These are phyloP conservation scores for Tetrapedia diversipes DNA, from an alignment of 2,888 invertebrate genomes.

Conservation along the genomic window DNA sequence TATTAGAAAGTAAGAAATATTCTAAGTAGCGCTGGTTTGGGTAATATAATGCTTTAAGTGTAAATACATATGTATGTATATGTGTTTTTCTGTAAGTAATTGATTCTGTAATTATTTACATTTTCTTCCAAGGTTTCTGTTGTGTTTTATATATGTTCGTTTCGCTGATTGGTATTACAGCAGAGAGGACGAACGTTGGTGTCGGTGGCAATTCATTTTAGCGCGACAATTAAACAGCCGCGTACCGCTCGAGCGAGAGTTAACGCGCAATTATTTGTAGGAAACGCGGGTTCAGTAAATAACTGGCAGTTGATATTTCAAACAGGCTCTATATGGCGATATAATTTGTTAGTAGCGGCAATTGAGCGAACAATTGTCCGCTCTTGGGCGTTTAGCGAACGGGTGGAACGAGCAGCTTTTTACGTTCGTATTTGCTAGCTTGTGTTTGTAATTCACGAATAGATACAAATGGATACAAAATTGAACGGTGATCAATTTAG, in stretches of 20 bases:
- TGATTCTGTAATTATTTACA: too few species aligned
- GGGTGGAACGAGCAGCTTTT: neutral
- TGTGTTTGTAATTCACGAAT: neutral
- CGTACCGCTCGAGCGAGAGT: neutral
- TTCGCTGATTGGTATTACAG: neutral
- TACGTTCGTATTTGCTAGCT: neutral
- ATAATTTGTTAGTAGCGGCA: slow-evolving; percentile 23
- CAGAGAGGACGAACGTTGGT: neutral
- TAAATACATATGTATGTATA: too few species aligned
- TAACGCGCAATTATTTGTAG: slow-evolving; percentile 30
- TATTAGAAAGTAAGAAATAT: too few species aligned
- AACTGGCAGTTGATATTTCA: slow-evolving; percentile 21
- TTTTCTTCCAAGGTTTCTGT: too few species aligned
- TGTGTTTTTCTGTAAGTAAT: too few species aligned
- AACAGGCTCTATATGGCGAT: slow-evolving; percentile 13
- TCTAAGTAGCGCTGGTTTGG: too few species aligned
- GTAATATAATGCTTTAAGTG: too few species aligned
- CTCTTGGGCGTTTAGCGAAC: neutral
- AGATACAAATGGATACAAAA: too few species aligned
- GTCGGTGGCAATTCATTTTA: slow-evolving; percentile 1
- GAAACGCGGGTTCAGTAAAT: slow-evolving; percentile 14
- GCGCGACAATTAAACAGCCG: neutral
- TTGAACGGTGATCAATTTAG: too few species aligned
- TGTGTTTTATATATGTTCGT: neutral
- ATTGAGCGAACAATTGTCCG: slow-evolving; percentile 1